Evolutionary conservation across 2,888 invertebrate genomes (phyloP), one percentile per base, ranked within the genome.

Genomic region (Ichneumoninae sp.): DNA sequence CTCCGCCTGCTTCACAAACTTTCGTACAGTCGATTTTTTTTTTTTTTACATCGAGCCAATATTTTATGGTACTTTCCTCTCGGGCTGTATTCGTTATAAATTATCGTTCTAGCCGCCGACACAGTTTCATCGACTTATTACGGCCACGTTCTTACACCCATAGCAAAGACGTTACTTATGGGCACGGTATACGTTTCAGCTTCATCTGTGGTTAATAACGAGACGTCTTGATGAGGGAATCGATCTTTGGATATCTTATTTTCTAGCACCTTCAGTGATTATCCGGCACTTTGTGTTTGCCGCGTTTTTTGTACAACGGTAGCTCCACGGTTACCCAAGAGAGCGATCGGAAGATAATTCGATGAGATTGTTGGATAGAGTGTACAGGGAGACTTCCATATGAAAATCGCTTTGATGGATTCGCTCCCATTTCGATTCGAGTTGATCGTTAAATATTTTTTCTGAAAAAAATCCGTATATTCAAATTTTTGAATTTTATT

Each of bases 271-370:
- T 57, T 13, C 5, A 10, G 50, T 52, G 50, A 36, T 52, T 52
- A 6, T 22, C 6, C 65, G 33, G 19, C 65, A 8, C 22, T 75
- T 65, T 65, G 44, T 47, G 40, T 60, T 57, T 26, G 13, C 57
- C 57, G 26, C 26, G 57, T 13, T 57, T 3, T 57, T 60, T 36
- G 30, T 60, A 66, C 66, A 40, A 57, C 30, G 33, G 30, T 73
- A 81, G 71, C 74, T 74, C 73, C 1, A 26, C 57, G 13, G 57
- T 86, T 87, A 82, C 86, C 81, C 79, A 87, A 87, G 85, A 80
- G 44, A 36, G 26, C 22, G 13, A 66, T 52, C 65, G 16, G 10
- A 22, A 26, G 19, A 36, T 16, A 33, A 10, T 50, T 65, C 74
- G 81, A 85, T 81, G 75, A 83, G 74, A 19, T 44, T 19, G 57